Base-by-base conservation (phyloP, 2,888 invertebrate genomes). In the Pristionchus mayeri region DNA sequence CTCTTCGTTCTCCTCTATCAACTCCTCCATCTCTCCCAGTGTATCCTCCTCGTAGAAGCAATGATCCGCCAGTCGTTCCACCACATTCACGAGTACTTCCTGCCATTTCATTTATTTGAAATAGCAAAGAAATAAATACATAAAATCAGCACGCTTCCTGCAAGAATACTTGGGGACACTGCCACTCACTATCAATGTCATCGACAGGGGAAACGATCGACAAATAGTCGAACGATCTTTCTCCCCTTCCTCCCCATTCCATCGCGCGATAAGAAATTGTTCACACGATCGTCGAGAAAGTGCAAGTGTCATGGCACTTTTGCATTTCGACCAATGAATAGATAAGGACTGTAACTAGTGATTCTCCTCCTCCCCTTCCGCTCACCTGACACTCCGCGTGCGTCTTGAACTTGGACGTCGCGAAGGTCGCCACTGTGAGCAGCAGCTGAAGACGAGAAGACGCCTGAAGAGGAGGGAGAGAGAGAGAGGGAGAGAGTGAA, bases 31-130 rank as follows among this genome's bases (percentile, higher is more conserved):
- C 11, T 40, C 76, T 48, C 48, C 76, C 2, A 50, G 30, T 40
- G 50, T 50, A 50, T 78, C 50, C 7, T 48, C 76, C 50, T 78
- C 50, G 50, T 78, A 78, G 76, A 78, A 50, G 30, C 18, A 48
- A 30, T 78, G 76, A n/a, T 78, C 76, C 1, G 76, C 76, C 34
- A 78, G 13, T 18, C 30, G 34, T 18, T 48, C 48, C 9, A 78
- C 16, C 21, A 78, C 50, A 50, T 78, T 30, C 4, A 50, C 30
- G 6, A 78, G 34, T 6, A 50, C 13, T 13, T 50, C 76, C 76
- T 78, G 30, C 7, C 27, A 44, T 67, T 34, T 40, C 9, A 76
- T 3, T 24, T 48, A 78, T 78, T 50, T 34, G 7, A 63, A 63
- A 16, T 30, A 27, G 27, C 6, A 63, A 27, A 63, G 9, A 21